Conservation (phyloP, 1,140 invertebrate genomes). For the Atta colombica region DNA sequence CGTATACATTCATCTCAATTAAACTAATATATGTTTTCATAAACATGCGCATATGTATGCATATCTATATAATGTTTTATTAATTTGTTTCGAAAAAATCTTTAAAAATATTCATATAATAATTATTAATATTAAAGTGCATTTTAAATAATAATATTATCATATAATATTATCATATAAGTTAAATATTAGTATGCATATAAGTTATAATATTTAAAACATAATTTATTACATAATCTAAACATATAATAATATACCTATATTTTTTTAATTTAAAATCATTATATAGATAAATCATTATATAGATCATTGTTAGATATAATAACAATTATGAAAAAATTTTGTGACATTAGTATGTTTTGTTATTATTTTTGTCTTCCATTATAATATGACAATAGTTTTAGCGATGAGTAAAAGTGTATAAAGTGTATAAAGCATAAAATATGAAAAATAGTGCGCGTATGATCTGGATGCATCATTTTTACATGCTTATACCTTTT, state of each 20-base stretch:
- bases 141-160: background rate
- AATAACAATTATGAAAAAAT: background rate
- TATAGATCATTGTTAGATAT: background rate
- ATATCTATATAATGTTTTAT: background rate
- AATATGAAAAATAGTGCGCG: conserved; percentile 17
- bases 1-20: too few species aligned
- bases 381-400: background rate
- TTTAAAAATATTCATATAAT: background rate
- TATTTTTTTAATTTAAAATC: background rate
- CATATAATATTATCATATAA: background rate
- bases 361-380: conserved; percentile 1
- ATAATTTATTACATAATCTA: background rate
- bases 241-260: too few species aligned
- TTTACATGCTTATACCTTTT: conserved; percentile 21
- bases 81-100: background rate
- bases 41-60: background rate
- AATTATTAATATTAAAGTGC: background rate
- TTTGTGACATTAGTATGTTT: background rate
- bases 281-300: too few species aligned
- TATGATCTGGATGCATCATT: background rate
- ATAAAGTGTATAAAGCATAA: background rate
- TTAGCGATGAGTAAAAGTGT: too few species aligned
- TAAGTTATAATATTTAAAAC: background rate
- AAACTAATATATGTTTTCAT: too few species aligned
- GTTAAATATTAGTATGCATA: too few species aligned